phyloP scores from a whole-genome alignment of 2,113 vertebrate species.

The Sus scrofa region T2T-Sscrofa CM000818.6:63885501-63886000 shows the following conservation, averaged over 20 bases:
- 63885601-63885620: not conserved
- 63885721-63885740: not conserved
- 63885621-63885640: not conserved
- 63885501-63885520: not conserved
- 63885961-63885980: not conserved
- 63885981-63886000: not conserved
- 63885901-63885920: not conserved
- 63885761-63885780: not conserved
- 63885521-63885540: not conserved
- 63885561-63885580: not conserved
- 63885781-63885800: not conserved
- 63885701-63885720: not conserved
- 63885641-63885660: not conserved
- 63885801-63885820: constrained; percentile 12
- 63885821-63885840: constrained; percentile 23
- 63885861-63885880: not conserved
- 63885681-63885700: not conserved
- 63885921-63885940: not conserved
- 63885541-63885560: not conserved
- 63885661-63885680: not conserved
- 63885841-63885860: not conserved
- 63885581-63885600: not conserved
- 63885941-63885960: not conserved
- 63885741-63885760: not conserved
- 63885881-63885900: not conserved